phyloP scores from a whole-genome alignment of 2,113 vertebrate genomes.

The Carassius gibelio region DNA sequence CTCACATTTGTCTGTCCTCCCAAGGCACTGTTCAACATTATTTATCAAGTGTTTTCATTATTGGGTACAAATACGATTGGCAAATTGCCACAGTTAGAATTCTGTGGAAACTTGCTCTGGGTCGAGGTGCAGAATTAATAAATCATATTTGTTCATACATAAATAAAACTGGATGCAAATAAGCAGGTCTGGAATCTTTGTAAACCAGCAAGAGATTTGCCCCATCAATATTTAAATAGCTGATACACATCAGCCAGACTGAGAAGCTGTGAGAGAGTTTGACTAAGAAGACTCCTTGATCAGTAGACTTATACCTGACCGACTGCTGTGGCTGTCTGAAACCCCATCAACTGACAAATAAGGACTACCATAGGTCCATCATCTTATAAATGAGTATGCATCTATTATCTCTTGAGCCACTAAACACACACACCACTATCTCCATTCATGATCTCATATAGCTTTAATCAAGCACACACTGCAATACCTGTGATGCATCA shows the following conservation, averaged over 20 bases:
- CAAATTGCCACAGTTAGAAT: slow-evolving; percentile 66
- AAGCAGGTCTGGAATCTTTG: slow-evolving; percentile 59
- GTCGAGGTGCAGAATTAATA: slow-evolving; percentile 66
- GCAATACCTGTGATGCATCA: background rate
- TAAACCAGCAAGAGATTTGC: slow-evolving; percentile 60
- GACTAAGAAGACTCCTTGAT: slow-evolving; percentile 24
- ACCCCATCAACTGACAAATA: slow-evolving; percentile 36
- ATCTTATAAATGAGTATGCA: slow-evolving; percentile 33
- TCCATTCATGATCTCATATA: background rate
- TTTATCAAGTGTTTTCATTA: slow-evolving; percentile 56
- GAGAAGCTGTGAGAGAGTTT: slow-evolving; percentile 45
- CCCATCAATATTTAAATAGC: slow-evolving; percentile 73
- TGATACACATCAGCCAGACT: slow-evolving; percentile 64
- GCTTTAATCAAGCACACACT: slow-evolving; percentile 13
- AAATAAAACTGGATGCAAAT: slow-evolving; percentile 67
- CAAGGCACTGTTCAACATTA: slow-evolving; percentile 58
- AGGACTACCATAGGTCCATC: background rate
- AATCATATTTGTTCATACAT: slow-evolving; percentile 75
- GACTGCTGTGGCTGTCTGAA: background rate
- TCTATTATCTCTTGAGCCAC: slow-evolving; percentile 17
- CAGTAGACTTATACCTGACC: slow-evolving; percentile 21
- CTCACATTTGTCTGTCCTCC: slow-evolving; percentile 67
- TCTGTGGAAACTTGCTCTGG: slow-evolving; percentile 62
- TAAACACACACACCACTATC: background rate
- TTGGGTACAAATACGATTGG: slow-evolving; percentile 66